These are phyloP conservation scores for Podotricha telesiphe DNA, from an alignment of 2,888 invertebrate species.

Conservation along the genomic window DNA sequence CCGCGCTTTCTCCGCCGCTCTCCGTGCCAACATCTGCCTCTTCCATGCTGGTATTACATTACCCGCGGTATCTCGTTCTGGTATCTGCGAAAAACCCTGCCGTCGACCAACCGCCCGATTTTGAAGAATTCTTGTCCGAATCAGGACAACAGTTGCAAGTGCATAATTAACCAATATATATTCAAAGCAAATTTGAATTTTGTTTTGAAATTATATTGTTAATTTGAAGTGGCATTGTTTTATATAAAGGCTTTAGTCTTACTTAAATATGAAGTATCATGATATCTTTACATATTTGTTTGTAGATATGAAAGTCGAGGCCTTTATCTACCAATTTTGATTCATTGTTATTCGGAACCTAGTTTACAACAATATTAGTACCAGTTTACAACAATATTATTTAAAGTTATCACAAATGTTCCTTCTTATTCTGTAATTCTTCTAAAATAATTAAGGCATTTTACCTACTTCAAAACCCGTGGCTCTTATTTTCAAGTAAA, in stretches of 20 bases:
- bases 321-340: no score
- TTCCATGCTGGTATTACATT: slow-evolving; percentile 97
- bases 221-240: slow-evolving; percentile 42
- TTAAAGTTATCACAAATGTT: no score
- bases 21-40: slow-evolving; percentile 96
- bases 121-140: slow-evolving; percentile 50
- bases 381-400: no score
- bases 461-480: no score
- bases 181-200: slow-evolving; percentile 15
- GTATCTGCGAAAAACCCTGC: slow-evolving; percentile 87
- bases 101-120: slow-evolving; percentile 71
- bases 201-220: slow-evolving; percentile 19
- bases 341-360: no score
- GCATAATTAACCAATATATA: slow-evolving; percentile 29
- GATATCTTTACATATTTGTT: no score
- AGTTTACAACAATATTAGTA: no score
- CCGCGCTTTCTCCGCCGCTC: slow-evolving; percentile 96
- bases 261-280: no score
- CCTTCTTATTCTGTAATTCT: no score
- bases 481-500: no score
- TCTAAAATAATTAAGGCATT: no score
- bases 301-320: no score
- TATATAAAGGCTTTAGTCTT: neutral
- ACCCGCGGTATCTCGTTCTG: slow-evolving; percentile 94
- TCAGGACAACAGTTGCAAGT: slow-evolving; percentile 33